phyloP scores from a whole-genome alignment of 2,888 invertebrate genomes.

The Priocnemis perturbator region DNA sequence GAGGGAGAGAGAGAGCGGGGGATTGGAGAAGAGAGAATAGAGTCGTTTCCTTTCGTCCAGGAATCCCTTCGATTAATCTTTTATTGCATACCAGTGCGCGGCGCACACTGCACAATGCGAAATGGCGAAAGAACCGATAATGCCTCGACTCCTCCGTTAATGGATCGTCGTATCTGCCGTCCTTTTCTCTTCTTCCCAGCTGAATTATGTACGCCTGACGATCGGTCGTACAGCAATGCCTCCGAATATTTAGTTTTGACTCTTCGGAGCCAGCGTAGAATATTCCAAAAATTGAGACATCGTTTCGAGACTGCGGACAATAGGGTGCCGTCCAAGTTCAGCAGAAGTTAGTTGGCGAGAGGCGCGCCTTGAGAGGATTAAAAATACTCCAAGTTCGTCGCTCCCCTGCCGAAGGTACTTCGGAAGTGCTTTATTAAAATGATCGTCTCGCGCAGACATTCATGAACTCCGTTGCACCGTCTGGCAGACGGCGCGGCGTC shows the following conservation, averaged over 20 bases:
- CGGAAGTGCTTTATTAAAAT: no score
- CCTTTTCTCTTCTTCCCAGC: conserved; percentile 11
- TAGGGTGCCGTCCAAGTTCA: no score
- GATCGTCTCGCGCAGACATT: no score
- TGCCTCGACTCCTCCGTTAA: conserved; percentile 34
- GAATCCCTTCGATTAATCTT: conserved; percentile 37
- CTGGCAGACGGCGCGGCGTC: no score
- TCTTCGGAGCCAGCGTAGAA: neutral
- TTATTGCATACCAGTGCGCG: conserved; percentile 31
- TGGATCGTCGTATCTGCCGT: conserved; percentile 32
- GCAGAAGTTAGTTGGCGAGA: no score
- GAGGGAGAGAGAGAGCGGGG: no score
- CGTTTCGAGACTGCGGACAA: no score
- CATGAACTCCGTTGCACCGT: no score
- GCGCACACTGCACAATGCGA: conserved; percentile 18
- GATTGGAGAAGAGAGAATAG: conserved; percentile 16
- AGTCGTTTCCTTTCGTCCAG: conserved; percentile 30
- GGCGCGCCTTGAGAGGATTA: no score
- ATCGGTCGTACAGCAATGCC: conserved; percentile 6
- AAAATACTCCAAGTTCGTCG: no score
- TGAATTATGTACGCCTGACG: conserved; percentile 20
- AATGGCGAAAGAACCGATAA: conserved; percentile 42
- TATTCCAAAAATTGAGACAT: no score
- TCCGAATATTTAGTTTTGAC: conserved; percentile 2
- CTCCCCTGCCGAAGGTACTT: no score